Conservation (phyloP, 1,140 invertebrate species). For the Alviniconcha marisindica region DNA sequence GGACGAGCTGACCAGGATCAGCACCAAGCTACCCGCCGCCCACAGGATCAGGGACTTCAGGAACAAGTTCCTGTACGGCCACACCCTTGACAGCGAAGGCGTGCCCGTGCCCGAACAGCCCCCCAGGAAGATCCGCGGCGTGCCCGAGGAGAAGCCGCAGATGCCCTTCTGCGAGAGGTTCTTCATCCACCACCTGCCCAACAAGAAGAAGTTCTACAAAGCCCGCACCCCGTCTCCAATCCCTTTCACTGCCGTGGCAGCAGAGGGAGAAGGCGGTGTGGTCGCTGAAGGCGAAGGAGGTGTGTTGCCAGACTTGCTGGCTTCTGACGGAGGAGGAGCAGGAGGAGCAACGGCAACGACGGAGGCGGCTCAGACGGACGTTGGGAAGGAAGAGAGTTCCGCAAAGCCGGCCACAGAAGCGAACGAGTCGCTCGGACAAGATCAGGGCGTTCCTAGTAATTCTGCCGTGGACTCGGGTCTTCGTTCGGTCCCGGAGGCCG, state of each 20-base stretch:
- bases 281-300: not conserved
- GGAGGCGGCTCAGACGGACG: not conserved
- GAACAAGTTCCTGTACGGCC: slow-evolving; percentile 37
- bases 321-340: not conserved
- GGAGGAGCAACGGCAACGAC: not conserved
- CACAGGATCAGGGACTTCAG: slow-evolving; percentile 48
- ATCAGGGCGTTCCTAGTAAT: not conserved
- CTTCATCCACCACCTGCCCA: slow-evolving; percentile 64
- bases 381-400: not conserved
- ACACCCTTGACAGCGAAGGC: slow-evolving; percentile 33
- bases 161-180: slow-evolving; percentile 64
- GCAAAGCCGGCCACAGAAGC: not conserved
- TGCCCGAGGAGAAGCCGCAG: slow-evolving; percentile 57
- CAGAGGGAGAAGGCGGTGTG: not conserved
- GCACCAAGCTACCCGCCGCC: slow-evolving; percentile 55
- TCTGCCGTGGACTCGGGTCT: not conserved
- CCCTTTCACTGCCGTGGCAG: not conserved
- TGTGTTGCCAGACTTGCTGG: no score
- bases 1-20: slow-evolving; percentile 55
- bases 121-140: slow-evolving; percentile 50
- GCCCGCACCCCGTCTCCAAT: slow-evolving; percentile 26
- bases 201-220: slow-evolving; percentile 55
- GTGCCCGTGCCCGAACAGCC: not conserved
- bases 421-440: not conserved
- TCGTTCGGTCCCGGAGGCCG: not conserved